Evolutionary conservation across 2,888 invertebrate species (phyloP).

Genomic region (Macaria liturata): DNA sequence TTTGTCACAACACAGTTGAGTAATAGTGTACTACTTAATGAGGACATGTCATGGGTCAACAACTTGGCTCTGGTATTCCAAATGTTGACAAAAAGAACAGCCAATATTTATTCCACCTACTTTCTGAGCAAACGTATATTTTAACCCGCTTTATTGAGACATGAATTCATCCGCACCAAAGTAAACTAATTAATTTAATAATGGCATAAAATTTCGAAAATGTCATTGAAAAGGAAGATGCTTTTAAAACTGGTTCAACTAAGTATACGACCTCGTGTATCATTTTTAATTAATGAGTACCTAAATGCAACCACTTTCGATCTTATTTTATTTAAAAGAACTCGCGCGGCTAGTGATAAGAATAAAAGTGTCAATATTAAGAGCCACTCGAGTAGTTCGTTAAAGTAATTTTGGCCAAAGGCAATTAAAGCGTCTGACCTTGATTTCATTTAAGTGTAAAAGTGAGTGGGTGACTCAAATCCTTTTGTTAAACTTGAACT

Average conservation of each 20-base stretch:
- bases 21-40: not conserved
- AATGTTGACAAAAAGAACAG: slow-evolving; percentile 1
- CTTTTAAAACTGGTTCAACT: no score
- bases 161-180: no score
- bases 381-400: not conserved
- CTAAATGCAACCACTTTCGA: no score
- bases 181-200: no score
- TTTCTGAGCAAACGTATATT: slow-evolving; percentile 5
- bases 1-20: not conserved
- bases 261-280: no score
- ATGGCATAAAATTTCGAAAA: no score
- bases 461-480: slow-evolving; percentile 42
- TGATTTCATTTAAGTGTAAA: slow-evolving; percentile 34
- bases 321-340: no score
- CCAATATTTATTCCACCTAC: slow-evolving; percentile 7
- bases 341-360: no score
- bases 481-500: slow-evolving; percentile 59
- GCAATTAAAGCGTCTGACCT: slow-evolving; percentile 16
- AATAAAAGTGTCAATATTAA: not conserved
- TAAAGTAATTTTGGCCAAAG: not conserved
- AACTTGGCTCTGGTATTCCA: slow-evolving; percentile 6
- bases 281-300: no score
- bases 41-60: slow-evolving; percentile 8
- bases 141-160: not conserved
- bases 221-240: no score